phyloP scores from a whole-genome alignment of 1,140 invertebrate species.

The Orussus abietinus region DNA sequence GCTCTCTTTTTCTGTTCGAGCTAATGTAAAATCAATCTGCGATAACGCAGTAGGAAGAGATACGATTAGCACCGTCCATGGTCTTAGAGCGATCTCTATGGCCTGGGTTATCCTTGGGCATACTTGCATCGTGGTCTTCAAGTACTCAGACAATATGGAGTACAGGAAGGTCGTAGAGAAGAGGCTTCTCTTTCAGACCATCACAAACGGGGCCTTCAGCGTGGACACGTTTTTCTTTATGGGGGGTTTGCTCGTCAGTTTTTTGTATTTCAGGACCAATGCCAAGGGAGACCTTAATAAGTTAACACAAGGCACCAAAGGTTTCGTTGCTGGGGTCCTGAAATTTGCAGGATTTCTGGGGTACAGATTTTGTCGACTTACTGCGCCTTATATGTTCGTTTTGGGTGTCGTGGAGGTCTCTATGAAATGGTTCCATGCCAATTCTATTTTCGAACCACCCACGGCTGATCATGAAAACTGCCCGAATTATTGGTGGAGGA shows the following conservation, averaged over 20 bases:
- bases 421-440: slow-evolving; percentile 78
- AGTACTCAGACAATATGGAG: slow-evolving; percentile 81
- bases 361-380: slow-evolving; percentile 74
- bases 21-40: slow-evolving; percentile 73
- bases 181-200: slow-evolving; percentile 76
- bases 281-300: slow-evolving; percentile 74
- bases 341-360: slow-evolving; percentile 76
- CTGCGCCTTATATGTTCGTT: slow-evolving; percentile 79
- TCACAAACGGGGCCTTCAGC: slow-evolving; percentile 82
- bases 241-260: slow-evolving; percentile 76
- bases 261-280: slow-evolving; percentile 78
- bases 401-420: slow-evolving; percentile 73
- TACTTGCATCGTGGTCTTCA: slow-evolving; percentile 79
- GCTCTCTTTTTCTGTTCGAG: slow-evolving; percentile 73
- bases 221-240: slow-evolving; percentile 92
- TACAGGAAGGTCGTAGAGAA: slow-evolving; percentile 73
- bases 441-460: slow-evolving; percentile 78
- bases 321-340: slow-evolving; percentile 64
- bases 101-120: slow-evolving; percentile 91
- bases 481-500: slow-evolving; percentile 82
- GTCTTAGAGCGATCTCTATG: slow-evolving; percentile 81
- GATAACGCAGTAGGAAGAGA: slow-evolving; percentile 74
- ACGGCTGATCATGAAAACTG: slow-evolving; percentile 77
- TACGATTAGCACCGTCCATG: slow-evolving; percentile 78
- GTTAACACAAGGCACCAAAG: slow-evolving; percentile 66